phyloP scores from a whole-genome alignment of 2,113 vertebrate species.

The Anhinga rufa region DNA sequence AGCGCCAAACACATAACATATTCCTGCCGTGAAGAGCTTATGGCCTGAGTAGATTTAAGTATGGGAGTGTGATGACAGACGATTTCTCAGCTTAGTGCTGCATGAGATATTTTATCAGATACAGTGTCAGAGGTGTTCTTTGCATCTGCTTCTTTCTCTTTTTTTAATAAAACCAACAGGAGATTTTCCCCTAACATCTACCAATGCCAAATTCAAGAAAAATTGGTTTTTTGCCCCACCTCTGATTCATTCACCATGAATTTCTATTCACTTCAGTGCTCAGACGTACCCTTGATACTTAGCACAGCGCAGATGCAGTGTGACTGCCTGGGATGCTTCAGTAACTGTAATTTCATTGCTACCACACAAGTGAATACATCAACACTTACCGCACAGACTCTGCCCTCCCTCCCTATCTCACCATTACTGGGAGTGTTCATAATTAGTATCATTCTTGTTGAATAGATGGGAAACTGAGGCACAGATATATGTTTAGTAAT shows the following conservation, averaged over 20 bases:
- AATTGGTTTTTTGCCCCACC: background rate
- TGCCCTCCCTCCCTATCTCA: background rate
- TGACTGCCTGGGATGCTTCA: background rate
- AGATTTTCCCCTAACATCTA: background rate
- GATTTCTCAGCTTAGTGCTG: background rate
- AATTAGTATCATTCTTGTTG: background rate
- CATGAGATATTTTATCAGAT: background rate
- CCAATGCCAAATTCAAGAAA: background rate
- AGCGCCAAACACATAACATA: background rate
- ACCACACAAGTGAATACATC: accelerated
- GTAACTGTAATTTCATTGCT: background rate
- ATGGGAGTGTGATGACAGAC: background rate
- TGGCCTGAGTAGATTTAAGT: background rate
- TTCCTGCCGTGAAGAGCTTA: background rate
- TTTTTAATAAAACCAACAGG: background rate
- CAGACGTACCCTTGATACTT: background rate
- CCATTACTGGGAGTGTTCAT: background rate
- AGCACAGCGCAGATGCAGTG: background rate
- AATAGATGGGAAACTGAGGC: background rate
- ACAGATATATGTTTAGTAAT: background rate
- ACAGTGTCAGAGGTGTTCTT: background rate
- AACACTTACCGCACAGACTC: background rate
- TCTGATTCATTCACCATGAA: background rate
- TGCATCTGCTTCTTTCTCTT: background rate
- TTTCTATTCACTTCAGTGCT: background rate